phyloP scores from a whole-genome alignment of 2,888 invertebrate species.

The Parochlus steinenii region DNA sequence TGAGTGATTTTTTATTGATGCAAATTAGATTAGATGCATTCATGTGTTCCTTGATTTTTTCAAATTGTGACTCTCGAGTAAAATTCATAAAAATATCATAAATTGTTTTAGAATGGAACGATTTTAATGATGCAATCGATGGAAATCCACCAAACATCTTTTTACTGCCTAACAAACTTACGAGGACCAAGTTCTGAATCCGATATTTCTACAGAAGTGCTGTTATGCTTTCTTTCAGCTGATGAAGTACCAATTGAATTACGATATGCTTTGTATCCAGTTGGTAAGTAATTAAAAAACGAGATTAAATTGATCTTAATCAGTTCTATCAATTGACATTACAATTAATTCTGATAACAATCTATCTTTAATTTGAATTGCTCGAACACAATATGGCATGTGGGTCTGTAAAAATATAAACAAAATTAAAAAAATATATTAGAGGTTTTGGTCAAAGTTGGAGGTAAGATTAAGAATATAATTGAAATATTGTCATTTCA shows the following conservation, averaged over 20 bases:
- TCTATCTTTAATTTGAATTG: too few relatives aligned
- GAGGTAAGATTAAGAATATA: too few relatives aligned
- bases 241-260: constrained; percentile 1
- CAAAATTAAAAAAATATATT: too few relatives aligned
- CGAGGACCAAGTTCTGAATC: neutral
- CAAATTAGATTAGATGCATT: constrained; percentile 4
- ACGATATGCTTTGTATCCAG: constrained; percentile 5
- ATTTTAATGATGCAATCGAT: neutral
- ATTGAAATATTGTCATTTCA: too few relatives aligned
- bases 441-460: too few relatives aligned
- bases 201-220: constrained; percentile 1
- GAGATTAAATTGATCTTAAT: neutral
- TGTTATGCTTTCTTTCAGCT: constrained; percentile 4
- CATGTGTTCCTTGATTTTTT: constrained; percentile 8
- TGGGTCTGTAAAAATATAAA: too few relatives aligned
- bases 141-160: neutral
- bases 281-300: constrained; percentile 3
- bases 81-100: neutral
- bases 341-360: constrained; percentile 13
- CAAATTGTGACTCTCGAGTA: neutral
- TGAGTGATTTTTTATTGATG: constrained; percentile 6
- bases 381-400: too few relatives aligned
- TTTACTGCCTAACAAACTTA: constrained; percentile 2
- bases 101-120: constrained; percentile 7
- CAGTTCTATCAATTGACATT: neutral